A percentile compares a stretch with the other conserved stretches of the same genome.
Evolutionary conservation across 30 jellyfish, hydroid and myxozoan genomes (phyloP).

Genomic region (Nemopilema nomurai): DNA sequence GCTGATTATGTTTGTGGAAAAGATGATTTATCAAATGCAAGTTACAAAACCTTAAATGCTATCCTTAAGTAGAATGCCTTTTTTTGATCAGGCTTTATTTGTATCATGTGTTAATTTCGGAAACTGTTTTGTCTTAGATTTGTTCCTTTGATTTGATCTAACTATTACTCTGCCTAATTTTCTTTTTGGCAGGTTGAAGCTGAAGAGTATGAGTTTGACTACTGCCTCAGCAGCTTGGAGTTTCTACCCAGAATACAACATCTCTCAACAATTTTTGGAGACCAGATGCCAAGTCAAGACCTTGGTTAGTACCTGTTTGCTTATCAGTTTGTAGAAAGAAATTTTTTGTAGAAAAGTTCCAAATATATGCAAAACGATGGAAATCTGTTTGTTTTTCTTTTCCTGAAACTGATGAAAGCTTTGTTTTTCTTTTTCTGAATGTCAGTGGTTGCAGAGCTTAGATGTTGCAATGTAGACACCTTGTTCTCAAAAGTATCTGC

Average conservation of each 20-base stretch:
- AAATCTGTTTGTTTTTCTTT: too few species aligned
- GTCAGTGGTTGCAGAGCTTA: too few species aligned
- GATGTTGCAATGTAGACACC: too few species aligned
- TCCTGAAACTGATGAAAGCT: too few species aligned
- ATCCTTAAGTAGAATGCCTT: not conserved
- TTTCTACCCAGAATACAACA: slow-evolving; percentile 77
- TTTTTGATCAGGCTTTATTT: too few species aligned
- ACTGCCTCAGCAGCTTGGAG: slow-evolving; percentile 82
- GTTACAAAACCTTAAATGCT: not conserved
- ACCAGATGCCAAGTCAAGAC: slow-evolving; percentile 70
- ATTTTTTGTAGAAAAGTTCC: too few species aligned
- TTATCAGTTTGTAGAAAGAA: not conserved
- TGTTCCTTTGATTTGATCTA: too few species aligned
- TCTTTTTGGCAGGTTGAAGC: slow-evolving; percentile 72
- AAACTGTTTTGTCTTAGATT: too few species aligned
- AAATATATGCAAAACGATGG: too few species aligned
- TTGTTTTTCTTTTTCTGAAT: too few species aligned
- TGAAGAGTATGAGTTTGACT: slow-evolving; percentile 81
- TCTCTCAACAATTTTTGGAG: slow-evolving; percentile 60
- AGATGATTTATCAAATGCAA: slow-evolving; percentile 63
- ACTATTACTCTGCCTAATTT: not conserved
- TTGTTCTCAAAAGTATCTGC: too few species aligned
- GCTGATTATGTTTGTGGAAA: slow-evolving; percentile 77
- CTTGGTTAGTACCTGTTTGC: not conserved
- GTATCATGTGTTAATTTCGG: too few species aligned